Evolutionary conservation across 2,797 vertebrate genomes (phyloP).

Genomic region (Parotocinclus haroldoi): DNA sequence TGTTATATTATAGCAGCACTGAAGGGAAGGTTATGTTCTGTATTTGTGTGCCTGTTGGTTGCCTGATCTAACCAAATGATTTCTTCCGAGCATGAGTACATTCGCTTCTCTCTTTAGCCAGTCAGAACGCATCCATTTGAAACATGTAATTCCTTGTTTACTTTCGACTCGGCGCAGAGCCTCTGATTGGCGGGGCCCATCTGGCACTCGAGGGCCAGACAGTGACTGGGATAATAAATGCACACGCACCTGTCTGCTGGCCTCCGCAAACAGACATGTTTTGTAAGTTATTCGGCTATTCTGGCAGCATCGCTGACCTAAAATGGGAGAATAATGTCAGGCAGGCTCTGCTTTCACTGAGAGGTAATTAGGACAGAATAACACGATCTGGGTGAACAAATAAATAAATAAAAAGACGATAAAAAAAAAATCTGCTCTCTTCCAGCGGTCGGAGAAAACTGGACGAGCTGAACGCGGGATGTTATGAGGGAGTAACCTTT

Average conservation of each 20-base stretch:
- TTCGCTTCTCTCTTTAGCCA: no score
- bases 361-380: background rate
- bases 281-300: conserved; percentile 1
- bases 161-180: background rate
- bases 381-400: background rate
- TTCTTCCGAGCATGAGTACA: no score
- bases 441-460: no score
- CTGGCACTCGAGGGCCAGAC: conserved; percentile 1
- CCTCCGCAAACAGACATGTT: conserved; percentile 1
- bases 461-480: no score
- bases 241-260: background rate
- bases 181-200: background rate
- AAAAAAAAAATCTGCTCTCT: background rate
- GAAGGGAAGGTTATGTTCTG: no score
- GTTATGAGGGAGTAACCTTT: no score
- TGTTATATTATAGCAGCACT: no score
- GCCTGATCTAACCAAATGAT: no score
- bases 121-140: no score
- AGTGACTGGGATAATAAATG: conserved; percentile 1
- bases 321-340: background rate
- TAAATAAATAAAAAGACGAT: background rate
- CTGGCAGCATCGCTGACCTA: background rate
- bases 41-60: no score
- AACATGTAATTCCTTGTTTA: background rate
- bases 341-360: background rate